phyloP scores from a whole-genome alignment of 2,113 vertebrate species.

The Heptranchias perlo region DNA sequence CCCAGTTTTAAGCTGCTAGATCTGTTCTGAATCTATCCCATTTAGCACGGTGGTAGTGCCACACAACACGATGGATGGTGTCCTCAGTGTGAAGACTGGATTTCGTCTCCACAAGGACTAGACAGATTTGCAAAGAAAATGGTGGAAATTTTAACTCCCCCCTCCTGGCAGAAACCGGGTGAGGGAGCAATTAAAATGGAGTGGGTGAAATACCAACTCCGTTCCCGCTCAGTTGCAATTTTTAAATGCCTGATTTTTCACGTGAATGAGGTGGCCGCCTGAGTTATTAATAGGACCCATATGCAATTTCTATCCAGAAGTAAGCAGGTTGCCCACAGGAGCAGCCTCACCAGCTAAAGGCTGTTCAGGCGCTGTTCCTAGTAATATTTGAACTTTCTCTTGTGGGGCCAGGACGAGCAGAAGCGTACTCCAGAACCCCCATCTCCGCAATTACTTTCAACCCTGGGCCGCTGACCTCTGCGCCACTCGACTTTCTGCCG shows the following conservation, averaged over 20 bases:
- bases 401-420: not conserved
- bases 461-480: too few relatives aligned
- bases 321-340: not conserved
- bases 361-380: not conserved
- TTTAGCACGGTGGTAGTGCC: too few relatives aligned
- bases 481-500: not conserved
- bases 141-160: not conserved
- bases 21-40: too few relatives aligned
- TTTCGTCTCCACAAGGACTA: too few relatives aligned
- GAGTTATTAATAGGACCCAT: not conserved
- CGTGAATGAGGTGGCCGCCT: not conserved
- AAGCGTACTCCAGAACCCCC: not conserved
- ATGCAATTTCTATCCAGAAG: not conserved
- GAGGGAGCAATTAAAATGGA: not conserved
- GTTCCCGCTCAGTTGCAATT: not conserved
- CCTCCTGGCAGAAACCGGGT: not conserved
- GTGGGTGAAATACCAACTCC: not conserved
- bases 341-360: not conserved
- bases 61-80: too few relatives aligned
- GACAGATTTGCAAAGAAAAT: not conserved
- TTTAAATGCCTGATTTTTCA: not conserved
- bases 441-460: too few relatives aligned
- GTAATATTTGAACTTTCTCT: too few relatives aligned
- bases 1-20: too few relatives aligned
- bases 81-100: too few relatives aligned